A percentile compares a stretch with the other conserved stretches of the same genome.
Evolutionary conservation across 1,140 invertebrate species (phyloP).

Genomic region (Cydia splendana): DNA sequence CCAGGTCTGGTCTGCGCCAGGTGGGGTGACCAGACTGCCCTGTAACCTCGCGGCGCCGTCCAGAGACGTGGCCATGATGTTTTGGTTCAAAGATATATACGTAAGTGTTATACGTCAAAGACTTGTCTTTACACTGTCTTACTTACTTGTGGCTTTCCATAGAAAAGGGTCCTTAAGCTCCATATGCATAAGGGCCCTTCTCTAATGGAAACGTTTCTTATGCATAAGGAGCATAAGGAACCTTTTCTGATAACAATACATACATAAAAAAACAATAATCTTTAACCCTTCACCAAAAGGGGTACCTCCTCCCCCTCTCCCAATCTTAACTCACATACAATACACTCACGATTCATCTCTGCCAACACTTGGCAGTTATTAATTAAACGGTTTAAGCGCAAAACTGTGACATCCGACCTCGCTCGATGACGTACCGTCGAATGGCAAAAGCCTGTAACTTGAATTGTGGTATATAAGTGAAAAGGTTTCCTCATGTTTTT

Average conservation of each 20-base stretch:
- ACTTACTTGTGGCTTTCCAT: not conserved
- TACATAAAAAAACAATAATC: too few species aligned
- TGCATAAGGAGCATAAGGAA: too few species aligned
- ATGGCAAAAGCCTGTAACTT: not conserved
- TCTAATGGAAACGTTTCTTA: too few species aligned
- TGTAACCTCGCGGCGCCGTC: constrained; percentile 89
- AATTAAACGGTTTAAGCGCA: constrained; percentile 8
- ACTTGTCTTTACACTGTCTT: too few species aligned
- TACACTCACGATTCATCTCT: constrained; percentile 14
- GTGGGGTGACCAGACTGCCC: constrained; percentile 87
- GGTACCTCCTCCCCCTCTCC: not conserved
- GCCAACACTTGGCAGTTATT: constrained; percentile 14
- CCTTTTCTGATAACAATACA: too few species aligned
- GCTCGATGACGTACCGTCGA: not conserved
- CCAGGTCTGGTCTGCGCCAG: constrained; percentile 86
- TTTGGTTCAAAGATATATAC: constrained; percentile 95
- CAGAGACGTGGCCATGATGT: constrained; percentile 86
- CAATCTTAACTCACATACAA: constrained; percentile 9
- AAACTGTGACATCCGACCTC: constrained; percentile 16
- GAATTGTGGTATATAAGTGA: not conserved
- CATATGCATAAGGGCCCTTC: too few species aligned
- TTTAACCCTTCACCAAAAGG: not conserved
- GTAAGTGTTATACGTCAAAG: too few species aligned
- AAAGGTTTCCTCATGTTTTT: too few species aligned
- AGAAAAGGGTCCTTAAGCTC: too few species aligned